Percentiles rank a stretch among this genome's conserved stretches.
Evolutionary conservation across 2,113 vertebrate species (phyloP).

Genomic region (Ariopsis seemanni): DNA sequence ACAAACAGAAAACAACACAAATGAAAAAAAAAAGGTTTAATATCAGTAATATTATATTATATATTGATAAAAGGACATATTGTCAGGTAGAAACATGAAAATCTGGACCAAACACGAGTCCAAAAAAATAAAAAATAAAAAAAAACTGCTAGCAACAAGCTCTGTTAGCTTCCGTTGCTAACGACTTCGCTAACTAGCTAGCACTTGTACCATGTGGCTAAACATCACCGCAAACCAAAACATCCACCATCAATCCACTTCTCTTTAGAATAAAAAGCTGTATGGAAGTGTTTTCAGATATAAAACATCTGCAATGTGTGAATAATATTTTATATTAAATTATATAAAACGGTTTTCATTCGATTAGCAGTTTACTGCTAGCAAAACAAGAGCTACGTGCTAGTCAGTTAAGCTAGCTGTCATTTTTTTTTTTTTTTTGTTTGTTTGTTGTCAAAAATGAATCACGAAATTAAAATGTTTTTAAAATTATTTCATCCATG

Average conservation of each 20-base stretch:
- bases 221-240: background rate
- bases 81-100: background rate
- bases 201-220: background rate
- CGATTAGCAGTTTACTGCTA: background rate
- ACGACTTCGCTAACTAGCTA: background rate
- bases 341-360: background rate
- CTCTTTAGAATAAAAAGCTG: no score
- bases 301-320: background rate
- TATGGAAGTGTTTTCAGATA: no score
- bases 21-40: no score
- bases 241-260: background rate
- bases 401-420: constrained; percentile 13
- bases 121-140: background rate
- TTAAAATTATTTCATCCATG: no score
- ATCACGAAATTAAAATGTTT: no score
- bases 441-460: background rate
- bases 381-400: background rate
- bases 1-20: background rate
- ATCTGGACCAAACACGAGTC: background rate
- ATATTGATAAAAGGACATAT: no score
- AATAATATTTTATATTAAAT: no score
- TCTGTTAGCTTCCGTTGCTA: constrained; percentile 5
- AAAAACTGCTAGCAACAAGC: background rate
- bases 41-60: background rate
- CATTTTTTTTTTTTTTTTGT: background rate